Conservation (phyloP, 2,113 vertebrate species). For the Neotoma lepida region DNA sequence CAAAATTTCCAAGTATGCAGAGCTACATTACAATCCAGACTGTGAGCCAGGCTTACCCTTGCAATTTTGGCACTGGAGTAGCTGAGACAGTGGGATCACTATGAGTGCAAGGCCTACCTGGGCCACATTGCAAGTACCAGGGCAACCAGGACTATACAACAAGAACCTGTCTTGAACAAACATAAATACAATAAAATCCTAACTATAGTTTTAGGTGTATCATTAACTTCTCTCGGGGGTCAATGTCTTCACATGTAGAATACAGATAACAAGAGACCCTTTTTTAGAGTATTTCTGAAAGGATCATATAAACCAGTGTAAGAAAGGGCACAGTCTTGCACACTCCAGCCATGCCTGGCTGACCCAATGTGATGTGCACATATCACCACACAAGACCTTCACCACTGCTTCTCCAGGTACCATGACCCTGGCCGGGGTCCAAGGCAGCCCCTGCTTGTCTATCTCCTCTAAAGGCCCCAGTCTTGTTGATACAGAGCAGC, state of each 20-base stretch:
- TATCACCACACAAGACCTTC: neutral
- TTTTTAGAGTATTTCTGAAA: slow-evolving; percentile 23
- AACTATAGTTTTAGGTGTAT: neutral
- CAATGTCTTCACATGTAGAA: neutral
- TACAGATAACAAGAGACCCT: neutral
- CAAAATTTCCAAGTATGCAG: neutral
- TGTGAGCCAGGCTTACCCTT: neutral
- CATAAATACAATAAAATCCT: neutral
- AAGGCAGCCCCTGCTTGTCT: slow-evolving; percentile 41
- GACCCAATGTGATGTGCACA: neutral
- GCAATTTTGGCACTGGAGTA: neutral
- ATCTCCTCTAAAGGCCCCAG: slow-evolving; percentile 36
- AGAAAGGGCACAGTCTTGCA: neutral
- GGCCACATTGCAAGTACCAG: neutral
- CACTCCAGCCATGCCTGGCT: too few relatives aligned
- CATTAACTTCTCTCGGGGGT: neutral
- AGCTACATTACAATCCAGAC: neutral
- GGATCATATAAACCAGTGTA: neutral
- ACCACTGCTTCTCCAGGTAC: neutral
- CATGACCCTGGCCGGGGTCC: neutral
- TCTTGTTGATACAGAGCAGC: slow-evolving; percentile 42
- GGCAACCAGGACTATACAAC: neutral
- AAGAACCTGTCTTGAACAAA: neutral
- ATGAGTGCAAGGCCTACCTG: neutral
- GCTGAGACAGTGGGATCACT: neutral